A percentile compares a stretch with the other conserved stretches of the same genome.
These are phyloP conservation scores for Amazona finschi DNA, from an alignment of 2,797 vertebrate species.

Conservation along the genomic window DNA sequence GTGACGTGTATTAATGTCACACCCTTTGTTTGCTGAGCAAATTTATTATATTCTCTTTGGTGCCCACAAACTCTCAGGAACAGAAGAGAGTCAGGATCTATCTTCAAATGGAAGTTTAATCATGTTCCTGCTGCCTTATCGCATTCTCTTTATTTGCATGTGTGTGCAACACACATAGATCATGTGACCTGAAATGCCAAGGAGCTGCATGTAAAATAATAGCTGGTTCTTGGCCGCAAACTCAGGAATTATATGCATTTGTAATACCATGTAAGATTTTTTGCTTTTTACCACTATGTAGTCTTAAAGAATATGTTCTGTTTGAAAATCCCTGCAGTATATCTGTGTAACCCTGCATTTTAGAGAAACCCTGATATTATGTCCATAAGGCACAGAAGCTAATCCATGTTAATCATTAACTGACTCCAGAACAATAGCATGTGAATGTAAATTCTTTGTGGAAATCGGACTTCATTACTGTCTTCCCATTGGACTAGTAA, in stretches of 20 bases:
- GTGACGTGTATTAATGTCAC: neutral
- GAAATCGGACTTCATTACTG: neutral
- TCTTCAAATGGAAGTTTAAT: neutral
- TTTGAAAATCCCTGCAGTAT: neutral
- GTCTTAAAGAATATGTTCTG: neutral
- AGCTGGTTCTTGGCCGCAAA: neutral
- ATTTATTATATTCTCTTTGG: neutral
- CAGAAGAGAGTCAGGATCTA: neutral
- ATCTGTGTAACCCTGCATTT: neutral
- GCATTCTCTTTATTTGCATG: neutral
- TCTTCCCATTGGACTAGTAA: neutral
- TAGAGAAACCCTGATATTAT: neutral
- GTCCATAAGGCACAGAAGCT: neutral
- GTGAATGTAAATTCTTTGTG: constrained; percentile 1
- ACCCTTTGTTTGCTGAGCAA: neutral
- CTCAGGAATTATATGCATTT: neutral
- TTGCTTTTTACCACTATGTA: neutral
- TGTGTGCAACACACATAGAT: neutral
- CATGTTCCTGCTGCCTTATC: neutral
- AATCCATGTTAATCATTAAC: neutral
- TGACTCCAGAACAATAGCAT: neutral
- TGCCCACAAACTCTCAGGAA: neutral
- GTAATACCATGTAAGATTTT: neutral
- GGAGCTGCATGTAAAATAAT: neutral
- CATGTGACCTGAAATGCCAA: neutral